These are phyloP conservation scores for Pseudorhiza aurosa DNA, from an alignment of 30 jellyfish, hydroid and myxozoan genomes.

Conservation along the genomic window DNA sequence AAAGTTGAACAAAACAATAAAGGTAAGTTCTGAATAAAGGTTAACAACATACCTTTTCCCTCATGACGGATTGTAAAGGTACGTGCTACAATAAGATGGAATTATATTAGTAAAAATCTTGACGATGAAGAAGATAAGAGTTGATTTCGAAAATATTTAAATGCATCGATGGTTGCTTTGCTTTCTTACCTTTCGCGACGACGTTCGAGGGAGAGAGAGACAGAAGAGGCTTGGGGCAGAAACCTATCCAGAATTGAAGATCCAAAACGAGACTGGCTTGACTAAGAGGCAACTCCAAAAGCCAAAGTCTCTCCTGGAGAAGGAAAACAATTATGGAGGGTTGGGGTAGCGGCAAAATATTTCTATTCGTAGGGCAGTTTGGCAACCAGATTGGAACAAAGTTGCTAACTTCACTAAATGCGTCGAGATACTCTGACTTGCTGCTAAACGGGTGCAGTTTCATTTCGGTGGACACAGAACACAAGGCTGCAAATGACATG, in stretches of 20 bases:
- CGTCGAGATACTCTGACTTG: not conserved
- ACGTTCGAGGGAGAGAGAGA: slow-evolving; percentile 48
- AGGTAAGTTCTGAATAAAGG: not conserved
- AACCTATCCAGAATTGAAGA: not conserved
- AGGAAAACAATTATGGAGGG: too few species aligned
- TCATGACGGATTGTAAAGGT: slow-evolving; percentile 34
- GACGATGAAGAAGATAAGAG: slow-evolving; percentile 30
- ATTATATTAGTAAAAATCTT: not conserved
- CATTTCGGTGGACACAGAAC: slow-evolving; percentile 57
- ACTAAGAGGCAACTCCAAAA: not conserved
- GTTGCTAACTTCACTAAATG: not conserved
- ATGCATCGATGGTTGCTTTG: too few species aligned
- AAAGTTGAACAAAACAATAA: too few species aligned
- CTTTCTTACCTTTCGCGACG: slow-evolving; percentile 1
- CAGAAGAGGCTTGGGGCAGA: slow-evolving; percentile 1
- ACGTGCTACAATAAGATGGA: slow-evolving; percentile 23
- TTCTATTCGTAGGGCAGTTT: slow-evolving; percentile 55
- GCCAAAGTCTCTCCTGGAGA: not conserved
- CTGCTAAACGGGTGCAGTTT: not conserved
- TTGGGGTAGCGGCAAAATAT: slow-evolving; percentile 4
- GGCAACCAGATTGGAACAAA: slow-evolving; percentile 60
- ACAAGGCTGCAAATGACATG: not conserved
- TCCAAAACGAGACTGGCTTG: not conserved
- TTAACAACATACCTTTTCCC: slow-evolving; percentile 64
- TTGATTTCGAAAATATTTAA: not conserved